Conservation (phyloP, 2,113 vertebrate genomes). For the Chloropsis cyanopogon region DNA sequence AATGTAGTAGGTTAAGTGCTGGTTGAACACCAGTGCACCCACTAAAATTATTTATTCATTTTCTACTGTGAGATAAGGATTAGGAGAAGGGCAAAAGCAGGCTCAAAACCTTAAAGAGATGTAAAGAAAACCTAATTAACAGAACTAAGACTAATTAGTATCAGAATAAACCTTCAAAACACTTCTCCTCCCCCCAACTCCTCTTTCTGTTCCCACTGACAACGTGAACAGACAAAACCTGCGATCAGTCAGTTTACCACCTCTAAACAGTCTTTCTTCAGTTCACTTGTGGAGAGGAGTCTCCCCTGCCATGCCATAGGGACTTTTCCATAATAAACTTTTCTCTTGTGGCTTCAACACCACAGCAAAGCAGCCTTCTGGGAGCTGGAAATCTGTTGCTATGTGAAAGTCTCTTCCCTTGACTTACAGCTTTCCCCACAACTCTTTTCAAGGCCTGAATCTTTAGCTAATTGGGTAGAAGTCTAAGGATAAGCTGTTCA, state of each 20-base stretch:
- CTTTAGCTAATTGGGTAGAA: neutral
- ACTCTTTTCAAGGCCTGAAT: rapidly evolving
- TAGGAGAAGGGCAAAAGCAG: neutral
- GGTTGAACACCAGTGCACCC: neutral
- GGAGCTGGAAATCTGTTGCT: neutral
- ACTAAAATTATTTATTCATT: neutral
- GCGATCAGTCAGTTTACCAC: neutral
- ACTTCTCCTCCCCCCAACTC: neutral
- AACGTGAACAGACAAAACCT: neutral
- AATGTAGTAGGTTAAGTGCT: neutral
- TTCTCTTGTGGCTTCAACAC: neutral
- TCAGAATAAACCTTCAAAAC: neutral
- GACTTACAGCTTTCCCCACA: neutral
- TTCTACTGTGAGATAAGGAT: neutral
- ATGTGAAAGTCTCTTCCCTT: no score
- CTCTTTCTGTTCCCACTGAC: neutral
- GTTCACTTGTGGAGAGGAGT: no score
- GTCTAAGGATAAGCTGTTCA: neutral
- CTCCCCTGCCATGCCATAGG: neutral
- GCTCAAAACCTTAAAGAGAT: neutral
- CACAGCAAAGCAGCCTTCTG: rapidly evolving
- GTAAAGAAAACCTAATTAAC: neutral
- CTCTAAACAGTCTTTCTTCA: neutral
- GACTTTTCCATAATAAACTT: neutral
- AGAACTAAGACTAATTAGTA: neutral